A percentile compares a stretch with the other conserved stretches of the same genome.
Evolutionary conservation across 2,113 vertebrate species (phyloP).

Genomic region (Thalassoma bifasciatum): DNA sequence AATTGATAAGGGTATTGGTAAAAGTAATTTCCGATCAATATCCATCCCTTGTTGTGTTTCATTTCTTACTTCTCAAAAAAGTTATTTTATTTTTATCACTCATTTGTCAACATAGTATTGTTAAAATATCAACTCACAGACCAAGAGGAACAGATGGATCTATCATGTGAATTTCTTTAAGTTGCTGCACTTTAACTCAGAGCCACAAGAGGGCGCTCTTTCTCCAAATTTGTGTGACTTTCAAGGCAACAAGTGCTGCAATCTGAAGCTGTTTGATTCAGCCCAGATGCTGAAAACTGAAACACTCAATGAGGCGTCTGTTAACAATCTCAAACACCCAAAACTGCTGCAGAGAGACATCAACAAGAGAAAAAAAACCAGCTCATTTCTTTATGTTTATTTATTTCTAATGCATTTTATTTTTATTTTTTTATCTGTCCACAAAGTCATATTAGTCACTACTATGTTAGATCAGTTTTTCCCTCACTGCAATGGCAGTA

Average conservation of each 20-base stretch:
- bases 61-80: no score
- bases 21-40: no score
- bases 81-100: no score
- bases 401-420: constrained; percentile 84
- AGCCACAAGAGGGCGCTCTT: constrained; percentile 36
- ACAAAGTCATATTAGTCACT: constrained; percentile 89
- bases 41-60: no score
- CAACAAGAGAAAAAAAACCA: constrained; percentile 1
- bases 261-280: not conserved
- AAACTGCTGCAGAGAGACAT: not conserved
- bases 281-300: not conserved
- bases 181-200: not conserved
- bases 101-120: not conserved
- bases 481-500: constrained; percentile 86
- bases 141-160: no score
- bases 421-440: constrained; percentile 78
- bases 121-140: no score
- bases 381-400: constrained; percentile 73
- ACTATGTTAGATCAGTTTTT: constrained; percentile 86
- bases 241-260: not conserved
- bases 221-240: not conserved
- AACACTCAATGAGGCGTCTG: not conserved
- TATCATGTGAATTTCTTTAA: no score
- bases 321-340: no score
- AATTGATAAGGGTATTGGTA: no score